phyloP scores from a whole-genome alignment of 2,888 invertebrate genomes.

The Toxonevra muliebris region DNA sequence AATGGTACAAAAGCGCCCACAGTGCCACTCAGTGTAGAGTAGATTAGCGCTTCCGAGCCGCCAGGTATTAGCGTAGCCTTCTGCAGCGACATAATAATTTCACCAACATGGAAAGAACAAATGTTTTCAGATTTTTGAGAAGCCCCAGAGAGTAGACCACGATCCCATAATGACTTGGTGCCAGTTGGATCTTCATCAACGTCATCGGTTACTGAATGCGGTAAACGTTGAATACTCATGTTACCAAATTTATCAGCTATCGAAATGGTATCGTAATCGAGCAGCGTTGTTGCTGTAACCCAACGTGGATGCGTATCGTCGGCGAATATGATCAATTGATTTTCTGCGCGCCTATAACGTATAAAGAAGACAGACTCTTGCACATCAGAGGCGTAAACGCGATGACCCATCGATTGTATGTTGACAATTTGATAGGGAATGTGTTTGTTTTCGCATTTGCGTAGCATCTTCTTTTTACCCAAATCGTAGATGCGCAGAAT shows the following conservation, averaged over 20 bases:
- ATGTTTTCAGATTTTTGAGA: conserved; percentile 96
- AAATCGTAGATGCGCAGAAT: conserved; percentile 94
- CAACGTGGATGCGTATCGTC: conserved; percentile 98
- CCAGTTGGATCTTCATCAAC: conserved; percentile 99
- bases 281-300: conserved; percentile 89
- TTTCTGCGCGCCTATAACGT: conserved; percentile 93
- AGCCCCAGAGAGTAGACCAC: conserved; percentile 93
- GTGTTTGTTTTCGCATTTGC: conserved; percentile 98
- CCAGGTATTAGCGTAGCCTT: conserved; percentile 97
- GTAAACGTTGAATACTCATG: conserved; percentile 87
- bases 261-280: conserved; percentile 97
- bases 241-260: conserved; percentile 99
- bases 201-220: conserved; percentile 93
- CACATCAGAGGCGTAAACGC: conserved; percentile 94
- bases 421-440: conserved; percentile 95
- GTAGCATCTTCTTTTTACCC: conserved; percentile 92
- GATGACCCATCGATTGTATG: conserved; percentile 92
- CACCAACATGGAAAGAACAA: conserved; percentile 94
- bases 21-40: conserved; percentile 93
- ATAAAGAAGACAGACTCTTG: conserved; percentile 98
- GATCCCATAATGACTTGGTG: conserved; percentile 95
- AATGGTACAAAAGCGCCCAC: conserved; percentile 94
- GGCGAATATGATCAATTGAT: conserved; percentile 97
- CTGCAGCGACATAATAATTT: conserved; percentile 94
- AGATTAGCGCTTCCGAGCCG: conserved; percentile 95